Evolutionary conservation across 2,888 invertebrate species (phyloP), one percentile per base, ranked within the genome.

Genomic region (Meiosimyza platycephala): DNA sequence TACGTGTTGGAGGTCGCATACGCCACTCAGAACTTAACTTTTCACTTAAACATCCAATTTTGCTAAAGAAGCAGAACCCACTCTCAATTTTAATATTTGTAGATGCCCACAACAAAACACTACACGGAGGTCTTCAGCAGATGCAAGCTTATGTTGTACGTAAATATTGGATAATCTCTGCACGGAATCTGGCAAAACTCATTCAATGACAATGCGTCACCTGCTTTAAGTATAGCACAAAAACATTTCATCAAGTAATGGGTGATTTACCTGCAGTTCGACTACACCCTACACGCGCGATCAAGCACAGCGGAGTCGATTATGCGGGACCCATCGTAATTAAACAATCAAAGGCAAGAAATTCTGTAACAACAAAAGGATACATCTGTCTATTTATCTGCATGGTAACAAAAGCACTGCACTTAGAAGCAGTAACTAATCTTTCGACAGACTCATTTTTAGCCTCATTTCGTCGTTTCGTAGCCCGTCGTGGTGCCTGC

Each of bases 181-280:
- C 66, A 12, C 65, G 72, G 59, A 74, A 70, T 18, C 40, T 68
- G 1, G 72, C 68, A n/a, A 74, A 73, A 51, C 48, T 15, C 1
- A 51, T 75, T 5, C 33, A 72, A 5, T n/a, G 28, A 9, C 60
- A 70, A 12, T 75, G 67, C 16, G 51, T 77, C 3, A 47, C 16
- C 2, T 75, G 76, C 50, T 71, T 72, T 15, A 70, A 16, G n/a
- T 71, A 73, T 52, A 52, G 15, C 9, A 71, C 74, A 9, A 72
- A 72, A 55, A 2, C 68, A 22, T 40, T 71, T 1, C 5, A 40
- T 13, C 74, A 75, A 63, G 70, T 78, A 9, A 83, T 84, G 80
- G 74, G 72, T n/a, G 70, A 72, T 64, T 67, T 72, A 6, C 75
- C 66, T 11, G 18, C 48, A 12, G 60, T 60, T 3, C 51, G 70